Conservation (phyloP, 2,888 invertebrate species). For the Andrena bucephala region DNA sequence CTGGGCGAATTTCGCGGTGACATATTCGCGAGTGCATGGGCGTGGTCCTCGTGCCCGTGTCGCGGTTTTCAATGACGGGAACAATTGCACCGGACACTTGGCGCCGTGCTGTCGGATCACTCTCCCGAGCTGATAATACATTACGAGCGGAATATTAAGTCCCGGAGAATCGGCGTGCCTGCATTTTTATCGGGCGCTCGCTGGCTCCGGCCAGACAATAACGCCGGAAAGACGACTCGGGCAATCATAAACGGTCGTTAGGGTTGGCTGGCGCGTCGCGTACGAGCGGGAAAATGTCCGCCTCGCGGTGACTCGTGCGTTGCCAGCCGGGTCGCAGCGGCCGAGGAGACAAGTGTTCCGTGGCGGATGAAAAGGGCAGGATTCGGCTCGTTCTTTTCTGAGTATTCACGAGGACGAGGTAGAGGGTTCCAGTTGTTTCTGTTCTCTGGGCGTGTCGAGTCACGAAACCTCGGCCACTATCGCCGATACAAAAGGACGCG, state of each 20-base stretch:
- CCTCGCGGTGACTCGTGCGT: slow-evolving; percentile 32
- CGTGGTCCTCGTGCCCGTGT: slow-evolving; percentile 50
- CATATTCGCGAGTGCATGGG: slow-evolving; percentile 57
- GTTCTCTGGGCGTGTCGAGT: slow-evolving; percentile 45
- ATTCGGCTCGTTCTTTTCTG: not conserved
- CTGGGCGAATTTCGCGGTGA: slow-evolving; percentile 25
- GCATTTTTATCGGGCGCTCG: slow-evolving; percentile 32
- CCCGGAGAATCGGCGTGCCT: slow-evolving; percentile 18
- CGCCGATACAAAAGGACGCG: not conserved
- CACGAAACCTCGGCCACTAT: slow-evolving; percentile 33
- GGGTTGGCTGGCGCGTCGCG: not conserved
- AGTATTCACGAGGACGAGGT: not conserved
- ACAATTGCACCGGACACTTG: slow-evolving; percentile 8
- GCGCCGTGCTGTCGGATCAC: not conserved
- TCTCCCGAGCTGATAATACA: slow-evolving; percentile 27
- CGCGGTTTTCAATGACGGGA: not conserved
- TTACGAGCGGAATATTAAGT: slow-evolving; percentile 5
- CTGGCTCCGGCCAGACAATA: slow-evolving; percentile 34
- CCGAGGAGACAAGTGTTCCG: not conserved
- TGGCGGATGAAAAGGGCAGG: not conserved
- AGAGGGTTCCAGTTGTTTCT: not conserved
- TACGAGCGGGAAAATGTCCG: slow-evolving; percentile 34
- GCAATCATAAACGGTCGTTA: slow-evolving; percentile 23
- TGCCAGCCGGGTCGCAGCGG: slow-evolving; percentile 23
- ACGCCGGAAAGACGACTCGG: slow-evolving; percentile 43